Evolutionary conservation across 2,888 invertebrate species (phyloP).

Genomic region (Geophilus truncorum): DNA sequence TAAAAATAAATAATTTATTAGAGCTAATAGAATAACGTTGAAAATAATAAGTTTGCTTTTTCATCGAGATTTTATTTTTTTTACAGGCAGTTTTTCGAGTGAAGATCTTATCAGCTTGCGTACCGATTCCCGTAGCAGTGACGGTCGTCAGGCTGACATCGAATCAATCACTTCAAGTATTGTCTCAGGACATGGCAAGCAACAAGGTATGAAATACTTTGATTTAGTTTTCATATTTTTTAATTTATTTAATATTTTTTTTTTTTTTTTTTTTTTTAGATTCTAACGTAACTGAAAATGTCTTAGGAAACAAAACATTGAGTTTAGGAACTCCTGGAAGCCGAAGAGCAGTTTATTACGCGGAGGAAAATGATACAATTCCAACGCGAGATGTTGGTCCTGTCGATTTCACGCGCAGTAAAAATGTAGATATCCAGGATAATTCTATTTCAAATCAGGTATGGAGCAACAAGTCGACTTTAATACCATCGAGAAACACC

Average conservation of each 20-base stretch:
- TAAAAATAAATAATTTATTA: neutral
- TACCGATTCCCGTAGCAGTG: conserved; percentile 28
- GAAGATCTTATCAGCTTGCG: conserved; percentile 30
- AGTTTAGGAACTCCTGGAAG: conserved; percentile 28
- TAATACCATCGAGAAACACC: neutral
- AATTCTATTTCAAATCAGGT: neutral
- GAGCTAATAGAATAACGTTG: neutral
- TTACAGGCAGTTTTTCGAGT: conserved; percentile 31
- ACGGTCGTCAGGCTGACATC: conserved; percentile 24
- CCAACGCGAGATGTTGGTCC: conserved; percentile 30
- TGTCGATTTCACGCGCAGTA: neutral
- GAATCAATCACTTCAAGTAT: conserved; percentile 30
- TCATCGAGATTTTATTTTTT: neutral
- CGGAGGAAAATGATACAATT: conserved; percentile 30
- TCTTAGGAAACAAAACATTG: neutral
- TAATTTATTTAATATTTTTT: neutral
- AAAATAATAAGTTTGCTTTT: too few species aligned
- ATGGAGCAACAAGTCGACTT: too few species aligned
- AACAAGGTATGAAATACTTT: neutral
- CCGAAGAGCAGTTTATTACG: conserved; percentile 25
- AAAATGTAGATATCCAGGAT: neutral
- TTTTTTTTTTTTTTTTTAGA: neutral
- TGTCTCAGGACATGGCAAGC: conserved; percentile 20
- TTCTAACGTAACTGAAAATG: neutral
- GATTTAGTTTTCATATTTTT: too few species aligned